These are phyloP conservation scores for Choreutis nemorana DNA, from an alignment of 2,888 invertebrate genomes.

Conservation along the genomic window DNA sequence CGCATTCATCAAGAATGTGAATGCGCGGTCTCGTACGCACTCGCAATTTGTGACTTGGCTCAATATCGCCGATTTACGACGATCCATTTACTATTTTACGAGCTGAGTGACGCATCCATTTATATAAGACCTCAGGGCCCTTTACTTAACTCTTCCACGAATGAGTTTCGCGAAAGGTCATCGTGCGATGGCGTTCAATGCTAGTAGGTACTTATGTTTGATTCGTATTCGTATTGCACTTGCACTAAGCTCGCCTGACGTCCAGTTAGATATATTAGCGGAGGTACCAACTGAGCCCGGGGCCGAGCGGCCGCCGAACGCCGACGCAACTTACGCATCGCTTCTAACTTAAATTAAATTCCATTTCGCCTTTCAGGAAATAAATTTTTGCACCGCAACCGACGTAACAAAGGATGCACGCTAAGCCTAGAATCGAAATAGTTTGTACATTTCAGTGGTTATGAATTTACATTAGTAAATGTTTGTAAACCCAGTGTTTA, in stretches of 20 bases:
- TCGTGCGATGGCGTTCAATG: conserved; percentile 22
- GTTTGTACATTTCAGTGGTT: conserved; percentile 3
- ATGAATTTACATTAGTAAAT: conserved; percentile 13
- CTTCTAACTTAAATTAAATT: conserved; percentile 26
- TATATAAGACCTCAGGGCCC: conserved; percentile 28
- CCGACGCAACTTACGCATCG: conserved; percentile 26
- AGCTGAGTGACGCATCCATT: conserved; percentile 37
- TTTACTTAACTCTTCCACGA: conserved; percentile 11
- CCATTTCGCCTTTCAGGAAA: no score
- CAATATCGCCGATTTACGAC: conserved; percentile 50
- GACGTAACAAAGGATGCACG: no score
- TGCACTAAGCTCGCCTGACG: conserved; percentile 29
- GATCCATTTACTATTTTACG: conserved; percentile 52
- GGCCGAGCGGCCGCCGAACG: conserved; percentile 27
- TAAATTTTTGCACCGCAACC: no score
- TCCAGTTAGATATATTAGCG: conserved; percentile 36
- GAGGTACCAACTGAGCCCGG: conserved; percentile 20
- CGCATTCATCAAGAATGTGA: conserved; percentile 33
- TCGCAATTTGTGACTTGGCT: conserved; percentile 43
- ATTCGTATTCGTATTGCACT: conserved; percentile 31
- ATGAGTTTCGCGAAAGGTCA: conserved; percentile 19
- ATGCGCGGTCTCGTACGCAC: conserved; percentile 43
- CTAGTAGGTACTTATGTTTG: conserved; percentile 23
- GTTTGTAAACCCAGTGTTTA: conserved; percentile 10
- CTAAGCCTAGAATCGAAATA: background rate